These are phyloP conservation scores for Drosophila seguyi DNA, from an alignment of 1,140 invertebrate species.

Conservation along the genomic window DNA sequence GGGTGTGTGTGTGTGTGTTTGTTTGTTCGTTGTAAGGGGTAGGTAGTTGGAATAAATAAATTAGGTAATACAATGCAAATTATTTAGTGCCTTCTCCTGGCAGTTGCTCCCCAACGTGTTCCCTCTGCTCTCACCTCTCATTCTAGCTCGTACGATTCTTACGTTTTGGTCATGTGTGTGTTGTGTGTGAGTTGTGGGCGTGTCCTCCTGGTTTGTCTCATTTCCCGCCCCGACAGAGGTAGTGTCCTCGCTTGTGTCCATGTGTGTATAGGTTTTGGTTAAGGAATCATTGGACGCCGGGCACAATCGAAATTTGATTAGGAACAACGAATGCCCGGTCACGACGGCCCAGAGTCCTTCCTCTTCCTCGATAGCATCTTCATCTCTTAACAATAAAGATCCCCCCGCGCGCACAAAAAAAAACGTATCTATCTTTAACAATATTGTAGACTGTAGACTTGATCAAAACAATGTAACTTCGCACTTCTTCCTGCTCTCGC, in stretches of 20 bases:
- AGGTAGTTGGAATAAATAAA: slow-evolving; percentile 62
- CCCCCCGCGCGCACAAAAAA: slow-evolving; percentile 7
- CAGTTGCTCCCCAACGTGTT: slow-evolving; percentile 18
- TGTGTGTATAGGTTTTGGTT: not conserved
- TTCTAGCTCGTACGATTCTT: slow-evolving; percentile 11
- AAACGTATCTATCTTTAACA: slow-evolving; percentile 51
- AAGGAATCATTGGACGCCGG: slow-evolving; percentile 12
- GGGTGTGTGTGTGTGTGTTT: slow-evolving; percentile 18
- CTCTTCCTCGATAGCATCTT: not conserved
- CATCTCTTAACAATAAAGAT: slow-evolving; percentile 30
- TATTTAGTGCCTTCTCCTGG: slow-evolving; percentile 41
- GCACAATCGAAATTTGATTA: slow-evolving; percentile 31
- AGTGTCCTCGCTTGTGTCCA: slow-evolving; percentile 10
- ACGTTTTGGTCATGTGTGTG: slow-evolving; percentile 61
- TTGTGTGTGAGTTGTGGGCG: slow-evolving; percentile 10
- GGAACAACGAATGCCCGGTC: slow-evolving; percentile 30
- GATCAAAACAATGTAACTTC: slow-evolving; percentile 30
- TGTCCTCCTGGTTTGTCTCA: slow-evolving; percentile 13
- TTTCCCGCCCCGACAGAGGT: slow-evolving; percentile 33
- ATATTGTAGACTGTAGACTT: slow-evolving; percentile 50
- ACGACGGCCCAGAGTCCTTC: not conserved
- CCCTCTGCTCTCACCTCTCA: not conserved
- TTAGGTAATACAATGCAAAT: slow-evolving; percentile 59
- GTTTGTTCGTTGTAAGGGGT: too few species aligned
- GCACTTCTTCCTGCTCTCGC: not conserved